Evolutionary conservation across 2,888 invertebrate genomes (phyloP).

Genomic region (Colletes collaris): DNA sequence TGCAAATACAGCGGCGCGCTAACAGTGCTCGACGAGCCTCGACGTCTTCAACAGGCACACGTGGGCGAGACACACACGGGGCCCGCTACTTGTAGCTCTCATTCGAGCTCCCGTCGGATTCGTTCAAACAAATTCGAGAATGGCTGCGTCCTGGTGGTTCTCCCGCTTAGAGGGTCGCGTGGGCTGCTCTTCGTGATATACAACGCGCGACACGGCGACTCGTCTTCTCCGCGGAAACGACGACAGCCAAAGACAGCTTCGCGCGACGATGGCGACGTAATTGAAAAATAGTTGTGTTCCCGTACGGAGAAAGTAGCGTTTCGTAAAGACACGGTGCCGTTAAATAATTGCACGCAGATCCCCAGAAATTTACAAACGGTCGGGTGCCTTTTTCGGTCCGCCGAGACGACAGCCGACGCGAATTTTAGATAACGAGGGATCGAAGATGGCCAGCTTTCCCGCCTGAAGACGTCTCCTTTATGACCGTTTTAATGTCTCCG

Average conservation of each 20-base stretch:
- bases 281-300: background rate
- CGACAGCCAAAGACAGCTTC: background rate
- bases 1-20: conserved; percentile 58
- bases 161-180: conserved; percentile 46
- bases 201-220: conserved; percentile 10
- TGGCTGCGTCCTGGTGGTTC: conserved; percentile 31
- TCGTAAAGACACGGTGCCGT: background rate
- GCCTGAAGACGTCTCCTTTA: no score
- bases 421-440: no score
- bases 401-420: no score
- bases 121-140: conserved; percentile 61
- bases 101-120: conserved; percentile 61
- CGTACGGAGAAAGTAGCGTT: conserved; percentile 7
- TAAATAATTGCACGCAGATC: background rate
- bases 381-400: no score
- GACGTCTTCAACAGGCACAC: conserved; percentile 45
- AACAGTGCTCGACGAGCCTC: conserved; percentile 39
- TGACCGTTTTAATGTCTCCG: no score
- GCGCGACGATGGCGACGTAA: conserved; percentile 11
- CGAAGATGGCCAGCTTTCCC: no score
- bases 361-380: no score
- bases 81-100: conserved; percentile 56
- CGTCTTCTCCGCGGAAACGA: conserved; percentile 22
- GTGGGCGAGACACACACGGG: conserved; percentile 59
- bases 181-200: conserved; percentile 33